Base-by-base conservation (phyloP, 2,888 invertebrate species). In the Synergus gifuensis region DNA sequence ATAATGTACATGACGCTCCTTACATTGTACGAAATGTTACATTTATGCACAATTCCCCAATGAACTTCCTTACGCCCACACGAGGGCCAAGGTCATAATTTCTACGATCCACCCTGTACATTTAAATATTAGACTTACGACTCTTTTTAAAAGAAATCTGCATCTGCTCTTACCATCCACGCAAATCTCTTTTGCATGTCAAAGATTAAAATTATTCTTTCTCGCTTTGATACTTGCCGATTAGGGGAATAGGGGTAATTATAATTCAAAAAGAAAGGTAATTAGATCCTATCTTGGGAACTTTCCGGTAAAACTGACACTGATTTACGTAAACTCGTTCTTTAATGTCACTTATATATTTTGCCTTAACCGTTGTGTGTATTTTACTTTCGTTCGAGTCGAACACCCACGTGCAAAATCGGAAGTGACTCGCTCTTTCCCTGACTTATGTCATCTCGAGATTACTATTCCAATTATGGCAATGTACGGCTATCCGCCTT, bases 111-210 rank as follows among this genome's bases (percentile, higher is more conserved):
- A 83, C 86, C 83, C 83, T 76, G 67, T 78, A 81, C 82, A 86
- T 86, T 86, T 86, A 81, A 86, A 86, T 86, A 86, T 49, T 82
- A 85, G 78, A 86, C 85, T 86, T 86, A 85, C 80, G 86, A 83
- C 83, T 80, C 82, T 83, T 84, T 78, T 81, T 79, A 80, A 77
- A n/a, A 46, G 79, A 78, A 83, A 86, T 86, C 85, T 86, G 84
- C 85, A 86, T 86, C 83, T 67, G 63, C 67, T 73, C 40, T 73
- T 40, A 14, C 16, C 46, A 49, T 62, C 60, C 46, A 44, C 64
- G 77, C 58, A 62, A 63, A 77, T 63, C 40, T 77, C n/a, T 12
- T 49, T 62, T 76, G 42, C 28, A 58, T 58, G n/a, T 8, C 9
- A 40, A 42, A 62, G 42, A 28, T 16, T 14, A 28, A 44, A 63